A percentile compares a stretch with the other conserved stretches of the same genome.
phyloP scores from a whole-genome alignment of 2,888 invertebrate genomes.

The Frankliniella intonsa region DNA sequence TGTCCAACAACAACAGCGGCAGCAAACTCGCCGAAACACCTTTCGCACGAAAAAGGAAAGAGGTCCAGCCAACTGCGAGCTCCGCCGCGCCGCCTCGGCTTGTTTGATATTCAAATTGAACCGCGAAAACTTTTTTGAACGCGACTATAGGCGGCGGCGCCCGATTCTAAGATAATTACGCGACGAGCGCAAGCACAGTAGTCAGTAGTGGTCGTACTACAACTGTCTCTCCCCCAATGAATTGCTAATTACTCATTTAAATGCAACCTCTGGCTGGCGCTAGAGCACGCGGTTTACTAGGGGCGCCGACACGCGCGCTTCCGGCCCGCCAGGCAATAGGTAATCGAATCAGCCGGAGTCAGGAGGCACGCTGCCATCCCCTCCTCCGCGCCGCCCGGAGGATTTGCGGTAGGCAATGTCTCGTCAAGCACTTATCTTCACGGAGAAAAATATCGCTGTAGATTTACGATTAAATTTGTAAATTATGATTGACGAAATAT shows the following conservation, averaged over 20 bases:
- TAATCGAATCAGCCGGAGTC: conserved; percentile 14
- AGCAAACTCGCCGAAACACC: too few species aligned
- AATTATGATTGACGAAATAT: too few species aligned
- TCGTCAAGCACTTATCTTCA: too few species aligned
- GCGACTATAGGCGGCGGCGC: background rate
- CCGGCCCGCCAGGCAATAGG: background rate
- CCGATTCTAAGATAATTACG: background rate
- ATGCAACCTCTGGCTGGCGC: background rate
- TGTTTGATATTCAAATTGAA: background rate
- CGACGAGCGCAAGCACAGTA: background rate
- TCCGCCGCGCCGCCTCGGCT: background rate
- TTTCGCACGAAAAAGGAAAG: too few species aligned
- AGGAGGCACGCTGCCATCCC: background rate
- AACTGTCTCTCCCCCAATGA: background rate
- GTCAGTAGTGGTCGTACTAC: background rate
- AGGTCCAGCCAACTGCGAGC: too few species aligned
- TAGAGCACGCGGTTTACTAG: too few species aligned
- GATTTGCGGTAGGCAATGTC: too few species aligned
- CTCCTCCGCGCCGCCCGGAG: too few species aligned
- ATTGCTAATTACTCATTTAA: conserved; percentile 23
- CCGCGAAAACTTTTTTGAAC: background rate
- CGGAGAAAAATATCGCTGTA: too few species aligned
- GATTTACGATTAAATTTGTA: too few species aligned
- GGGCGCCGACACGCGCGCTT: background rate
- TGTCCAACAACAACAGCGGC: too few species aligned